A percentile compares a stretch with the other conserved stretches of the same genome.
Conservation (phyloP, 1,140 invertebrate genomes). For the Euglossa dilemma region DNA sequence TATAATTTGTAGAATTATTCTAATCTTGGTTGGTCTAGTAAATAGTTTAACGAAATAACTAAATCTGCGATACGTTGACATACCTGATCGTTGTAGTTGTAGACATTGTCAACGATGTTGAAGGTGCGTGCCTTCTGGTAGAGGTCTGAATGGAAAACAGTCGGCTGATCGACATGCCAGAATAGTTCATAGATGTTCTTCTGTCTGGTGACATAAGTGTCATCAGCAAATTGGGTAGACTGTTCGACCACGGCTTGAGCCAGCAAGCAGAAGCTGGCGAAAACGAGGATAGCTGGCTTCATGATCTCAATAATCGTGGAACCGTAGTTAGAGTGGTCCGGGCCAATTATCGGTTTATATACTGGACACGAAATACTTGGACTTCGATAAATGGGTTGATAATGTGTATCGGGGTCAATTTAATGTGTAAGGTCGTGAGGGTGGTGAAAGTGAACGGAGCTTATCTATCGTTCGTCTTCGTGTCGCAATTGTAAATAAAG, state of each 20-base stretch:
- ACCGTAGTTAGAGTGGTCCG: not conserved
- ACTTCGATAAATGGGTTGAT: constrained; percentile 10
- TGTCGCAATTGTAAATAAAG: not conserved
- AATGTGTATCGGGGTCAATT: constrained; percentile 23
- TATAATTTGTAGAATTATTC: too few relatives aligned
- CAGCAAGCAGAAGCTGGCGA: constrained; percentile 54
- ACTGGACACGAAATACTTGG: not conserved
- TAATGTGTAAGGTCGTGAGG: constrained; percentile 11
- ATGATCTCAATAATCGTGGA: constrained; percentile 37
- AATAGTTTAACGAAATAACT: too few relatives aligned
- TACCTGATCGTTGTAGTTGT: constrained; percentile 77
- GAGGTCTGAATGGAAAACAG: constrained; percentile 77
- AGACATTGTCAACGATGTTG: constrained; percentile 82
- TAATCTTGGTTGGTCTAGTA: too few relatives aligned
- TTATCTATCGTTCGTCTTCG: not conserved
- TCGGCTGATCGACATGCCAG: constrained; percentile 84
- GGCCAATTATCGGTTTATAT: constrained; percentile 42
- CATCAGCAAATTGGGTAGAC: constrained; percentile 82
- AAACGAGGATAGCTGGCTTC: constrained; percentile 51
- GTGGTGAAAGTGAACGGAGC: not conserved
- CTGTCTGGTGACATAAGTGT: constrained; percentile 82
- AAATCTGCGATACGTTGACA: not conserved
- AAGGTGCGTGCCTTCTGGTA: constrained; percentile 83
- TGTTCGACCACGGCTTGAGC: constrained; percentile 70
- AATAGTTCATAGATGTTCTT: constrained; percentile 84